Conservation (phyloP, 1,140 invertebrate genomes). For the Cepaea nemoralis region DNA sequence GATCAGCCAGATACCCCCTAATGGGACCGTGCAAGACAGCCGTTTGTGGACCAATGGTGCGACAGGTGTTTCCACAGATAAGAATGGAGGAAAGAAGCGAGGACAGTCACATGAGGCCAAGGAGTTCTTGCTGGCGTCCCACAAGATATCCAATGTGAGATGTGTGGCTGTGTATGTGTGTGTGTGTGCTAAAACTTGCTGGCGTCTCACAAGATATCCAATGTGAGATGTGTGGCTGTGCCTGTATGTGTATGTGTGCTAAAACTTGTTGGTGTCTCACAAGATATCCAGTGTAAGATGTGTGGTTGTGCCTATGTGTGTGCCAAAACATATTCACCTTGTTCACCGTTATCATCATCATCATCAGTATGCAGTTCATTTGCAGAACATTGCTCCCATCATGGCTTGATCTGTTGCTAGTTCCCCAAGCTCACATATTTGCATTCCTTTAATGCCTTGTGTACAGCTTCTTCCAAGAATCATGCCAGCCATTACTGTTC, state of each 20-base stretch:
- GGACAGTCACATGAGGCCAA: conserved; percentile 24
- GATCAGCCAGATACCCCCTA: neutral
- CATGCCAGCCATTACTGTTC: too few relatives aligned
- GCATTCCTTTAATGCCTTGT: too few relatives aligned
- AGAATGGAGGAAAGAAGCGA: neutral
- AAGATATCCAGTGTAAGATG: conserved; percentile 28
- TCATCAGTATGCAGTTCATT: too few relatives aligned
- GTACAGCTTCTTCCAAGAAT: too few relatives aligned
- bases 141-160: conserved; percentile 29
- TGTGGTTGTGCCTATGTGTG: neutral
- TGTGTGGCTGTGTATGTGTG: neutral
- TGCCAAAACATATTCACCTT: neutral
- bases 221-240: conserved; percentile 4
- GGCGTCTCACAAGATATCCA: conserved; percentile 24
- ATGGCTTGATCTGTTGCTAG: too few relatives aligned
- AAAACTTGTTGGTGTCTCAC: conserved; percentile 11
- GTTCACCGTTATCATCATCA: too few relatives aligned
- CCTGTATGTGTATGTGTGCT: neutral
- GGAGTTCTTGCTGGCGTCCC: conserved; percentile 15
- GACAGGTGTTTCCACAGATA: neutral
- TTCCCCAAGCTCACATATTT: too few relatives aligned
- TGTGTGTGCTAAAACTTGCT: neutral
- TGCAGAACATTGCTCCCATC: too few relatives aligned
- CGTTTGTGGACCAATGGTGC: neutral
- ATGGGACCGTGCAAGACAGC: neutral